A percentile compares a stretch with the other conserved stretches of the same genome.
Evolutionary conservation across 2,113 vertebrate species (phyloP).

Genomic region (Melanerpes aurifrons): DNA sequence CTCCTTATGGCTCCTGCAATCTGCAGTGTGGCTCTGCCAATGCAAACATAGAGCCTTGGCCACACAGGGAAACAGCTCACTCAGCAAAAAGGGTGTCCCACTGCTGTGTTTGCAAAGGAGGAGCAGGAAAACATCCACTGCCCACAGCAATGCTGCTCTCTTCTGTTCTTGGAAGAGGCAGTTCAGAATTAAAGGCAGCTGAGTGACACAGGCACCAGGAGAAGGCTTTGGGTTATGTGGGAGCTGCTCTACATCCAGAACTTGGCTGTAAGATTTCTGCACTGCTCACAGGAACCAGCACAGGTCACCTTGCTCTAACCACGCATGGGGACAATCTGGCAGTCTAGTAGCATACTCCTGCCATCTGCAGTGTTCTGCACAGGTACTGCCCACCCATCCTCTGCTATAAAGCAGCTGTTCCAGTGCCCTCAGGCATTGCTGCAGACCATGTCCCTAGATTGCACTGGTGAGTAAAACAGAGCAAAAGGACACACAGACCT

Average conservation of each 20-base stretch:
- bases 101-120: slow-evolving; percentile 38
- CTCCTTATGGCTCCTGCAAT: slow-evolving; percentile 50
- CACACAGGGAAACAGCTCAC: slow-evolving; percentile 37
- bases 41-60: slow-evolving; percentile 42
- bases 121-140: slow-evolving; percentile 32
- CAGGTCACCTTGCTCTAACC: slow-evolving; percentile 23
- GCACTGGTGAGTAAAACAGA: not conserved
- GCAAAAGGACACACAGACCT: not conserved
- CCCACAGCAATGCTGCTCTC: slow-evolving; percentile 50
- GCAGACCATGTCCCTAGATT: not conserved
- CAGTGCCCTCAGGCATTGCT: not conserved
- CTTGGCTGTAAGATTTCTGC: not conserved
- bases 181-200: slow-evolving; percentile 45
- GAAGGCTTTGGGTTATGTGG: slow-evolving; percentile 44
- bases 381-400: not conserved
- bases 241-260: not conserved
- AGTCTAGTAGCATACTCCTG: not conserved
- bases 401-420: slow-evolving; percentile 13
- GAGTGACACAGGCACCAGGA: slow-evolving; percentile 27
- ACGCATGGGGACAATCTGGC: not conserved
- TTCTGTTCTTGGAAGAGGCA: slow-evolving; percentile 51
- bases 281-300: not conserved
- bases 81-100: slow-evolving; percentile 39
- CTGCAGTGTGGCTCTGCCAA: slow-evolving; percentile 43
- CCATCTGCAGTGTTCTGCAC: slow-evolving; percentile 5